Evolutionary conservation across 2,113 vertebrate genomes (phyloP), one percentile per base, ranked within the genome.

Genomic region (Passer montanus): DNA sequence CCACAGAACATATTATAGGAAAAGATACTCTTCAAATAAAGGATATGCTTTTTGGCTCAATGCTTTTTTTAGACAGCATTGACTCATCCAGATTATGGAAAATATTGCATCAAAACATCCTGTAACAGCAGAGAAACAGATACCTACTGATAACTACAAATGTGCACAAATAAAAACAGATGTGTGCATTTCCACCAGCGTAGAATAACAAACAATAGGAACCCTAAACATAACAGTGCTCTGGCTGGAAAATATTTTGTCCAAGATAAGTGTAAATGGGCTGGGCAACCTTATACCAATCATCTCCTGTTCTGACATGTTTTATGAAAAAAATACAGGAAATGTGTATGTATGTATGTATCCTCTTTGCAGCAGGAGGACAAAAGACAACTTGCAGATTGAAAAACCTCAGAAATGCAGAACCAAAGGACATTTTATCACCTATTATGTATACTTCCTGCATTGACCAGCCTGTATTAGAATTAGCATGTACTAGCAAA

Each of bases 321-420:
- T 91, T 73, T 43, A 63, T 55, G 50, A 79, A 78, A 93, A 93
- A 77, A 63, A 1, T 23, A 33, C n/a, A 64, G 39, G 78, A 73
- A 85, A 89, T 7, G 7, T 66, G 15, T 69, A 43, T 68, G 31
- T 69, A 43, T 68, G 31, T 28, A 9, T 28, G 22, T 23, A 43
- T 82, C 31, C 46, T 87, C 64, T 89, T 84, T 5, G 28, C 28
- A 64, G 66, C 87, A 73, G 35, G 81, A 87, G 23, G 58, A 92
- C 49, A 67, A 89, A 95, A 89, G 89, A 73, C 78, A 89, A 68
- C 41, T 76, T 91, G 70, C 30, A 86, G 63, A 72, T 67, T 80
- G 47, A 88, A 88, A 91, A 91, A 41, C 11, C 58, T 93, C 90
- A 80, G 82, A 89, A 96, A 83, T 23, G 9, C 9, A 80, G 53